Percentiles rank a stretch among this genome's conserved stretches.
Evolutionary conservation across 2,888 invertebrate species (phyloP).

Genomic region (Phortica okadai): DNA sequence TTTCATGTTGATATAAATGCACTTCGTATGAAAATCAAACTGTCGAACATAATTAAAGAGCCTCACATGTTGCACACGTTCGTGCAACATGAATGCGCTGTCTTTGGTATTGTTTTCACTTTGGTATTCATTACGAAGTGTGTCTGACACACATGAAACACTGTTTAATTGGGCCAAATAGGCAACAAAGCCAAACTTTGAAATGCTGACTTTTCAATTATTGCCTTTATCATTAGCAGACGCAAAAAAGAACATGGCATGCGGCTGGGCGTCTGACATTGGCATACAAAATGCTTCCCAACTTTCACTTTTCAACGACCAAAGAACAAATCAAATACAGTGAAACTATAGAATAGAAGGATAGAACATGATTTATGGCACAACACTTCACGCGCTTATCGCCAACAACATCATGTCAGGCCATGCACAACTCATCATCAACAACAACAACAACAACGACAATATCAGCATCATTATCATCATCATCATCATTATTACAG

Average conservation of each 20-base stretch:
- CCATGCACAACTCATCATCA: slow-evolving; percentile 1
- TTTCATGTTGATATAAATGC: no score
- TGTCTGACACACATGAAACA: neutral
- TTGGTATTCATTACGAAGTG: neutral
- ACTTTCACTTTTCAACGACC: slow-evolving; percentile 27
- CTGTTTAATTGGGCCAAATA: slow-evolving; percentile 17
- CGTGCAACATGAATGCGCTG: no score
- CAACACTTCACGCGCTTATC: slow-evolving; percentile 20
- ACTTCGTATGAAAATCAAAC: no score
- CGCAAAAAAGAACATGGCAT: slow-evolving; percentile 1
- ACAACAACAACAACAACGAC: slow-evolving; percentile 2
- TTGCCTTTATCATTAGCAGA: slow-evolving; percentile 28
- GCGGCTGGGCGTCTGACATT: neutral
- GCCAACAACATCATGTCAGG: slow-evolving; percentile 5
- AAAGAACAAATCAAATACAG: slow-evolving; percentile 1
- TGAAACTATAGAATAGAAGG: slow-evolving; percentile 8
- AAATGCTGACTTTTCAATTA: slow-evolving; percentile 29
- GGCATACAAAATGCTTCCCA: slow-evolving; percentile 10
- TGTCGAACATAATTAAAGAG: no score
- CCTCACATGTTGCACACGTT: no score
- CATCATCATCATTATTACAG: neutral
- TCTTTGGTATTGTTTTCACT: neutral
- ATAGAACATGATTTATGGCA: slow-evolving; percentile 25
- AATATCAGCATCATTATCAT: neutral
- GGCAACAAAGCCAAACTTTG: slow-evolving; percentile 24